These are phyloP conservation scores for Peromyscus californicus DNA, from an alignment of 2,113 vertebrate genomes.

Conservation along the genomic window DNA sequence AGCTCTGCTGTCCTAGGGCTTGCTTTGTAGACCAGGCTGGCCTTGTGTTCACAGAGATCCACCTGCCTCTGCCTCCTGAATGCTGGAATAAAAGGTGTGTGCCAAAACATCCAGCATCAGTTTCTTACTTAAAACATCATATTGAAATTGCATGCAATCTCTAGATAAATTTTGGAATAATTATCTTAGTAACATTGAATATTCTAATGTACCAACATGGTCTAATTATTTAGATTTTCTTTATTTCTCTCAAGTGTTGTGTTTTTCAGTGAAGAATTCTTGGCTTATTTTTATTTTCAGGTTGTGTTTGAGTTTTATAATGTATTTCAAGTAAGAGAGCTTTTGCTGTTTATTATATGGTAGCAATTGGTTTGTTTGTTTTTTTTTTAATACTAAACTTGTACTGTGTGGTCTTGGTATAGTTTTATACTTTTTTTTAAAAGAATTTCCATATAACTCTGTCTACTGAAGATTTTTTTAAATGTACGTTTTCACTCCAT, in stretches of 20 bases:
- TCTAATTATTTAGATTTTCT: background rate
- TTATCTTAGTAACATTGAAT: background rate
- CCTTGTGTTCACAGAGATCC: no score
- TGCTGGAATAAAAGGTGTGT: background rate
- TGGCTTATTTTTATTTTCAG: conserved; percentile 29
- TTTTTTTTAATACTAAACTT: conserved; percentile 20
- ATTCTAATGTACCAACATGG: background rate
- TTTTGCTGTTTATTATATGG: background rate
- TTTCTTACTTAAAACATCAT: background rate
- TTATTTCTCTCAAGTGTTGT: background rate
- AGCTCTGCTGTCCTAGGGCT: no score
- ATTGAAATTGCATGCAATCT: background rate
- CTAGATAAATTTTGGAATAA: background rate
- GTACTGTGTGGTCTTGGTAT: background rate
- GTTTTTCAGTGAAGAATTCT: background rate
- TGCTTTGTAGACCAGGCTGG: no score
- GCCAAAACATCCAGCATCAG: background rate
- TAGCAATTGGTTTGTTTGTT: background rate
- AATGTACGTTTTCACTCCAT: background rate
- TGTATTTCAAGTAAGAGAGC: background rate
- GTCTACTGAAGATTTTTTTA: background rate
- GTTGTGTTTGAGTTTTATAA: background rate
- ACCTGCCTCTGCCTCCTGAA: no score
- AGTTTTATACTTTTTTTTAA: background rate
- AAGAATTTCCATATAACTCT: conserved; percentile 6